Percentiles rank a stretch among this genome's conserved stretches.
Conservation (phyloP, 2,888 invertebrate genomes). For the Allophyes oxyacanthae region DNA sequence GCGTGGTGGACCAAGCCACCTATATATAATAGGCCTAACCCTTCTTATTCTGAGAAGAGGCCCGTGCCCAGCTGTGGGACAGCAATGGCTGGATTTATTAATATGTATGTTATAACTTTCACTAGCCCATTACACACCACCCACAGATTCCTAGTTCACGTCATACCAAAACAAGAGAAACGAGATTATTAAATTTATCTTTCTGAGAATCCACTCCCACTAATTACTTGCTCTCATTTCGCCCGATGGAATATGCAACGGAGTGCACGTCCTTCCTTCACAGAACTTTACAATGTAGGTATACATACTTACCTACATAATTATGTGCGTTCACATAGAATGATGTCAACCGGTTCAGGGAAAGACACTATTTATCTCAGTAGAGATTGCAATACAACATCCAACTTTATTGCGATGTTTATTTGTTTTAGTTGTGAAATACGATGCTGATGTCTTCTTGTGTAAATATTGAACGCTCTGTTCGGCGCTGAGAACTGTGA, state of each 20-base stretch:
- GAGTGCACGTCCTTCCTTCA: slow-evolving; percentile 47
- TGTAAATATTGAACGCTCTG: slow-evolving; percentile 13
- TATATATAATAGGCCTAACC: too few relatives aligned
- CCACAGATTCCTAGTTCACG: neutral
- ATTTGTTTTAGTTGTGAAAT: slow-evolving; percentile 27
- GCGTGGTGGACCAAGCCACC: too few relatives aligned
- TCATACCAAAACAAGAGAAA: slow-evolving; percentile 10
- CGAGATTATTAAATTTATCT: slow-evolving; percentile 38
- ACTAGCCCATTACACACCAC: neutral
- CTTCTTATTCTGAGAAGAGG: too few relatives aligned
- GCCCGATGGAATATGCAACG: slow-evolving; percentile 65
- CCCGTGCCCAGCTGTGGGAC: too few relatives aligned
- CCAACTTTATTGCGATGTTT: slow-evolving; percentile 29
- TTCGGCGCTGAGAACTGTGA: slow-evolving; percentile 5
- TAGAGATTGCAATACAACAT: slow-evolving; percentile 20
- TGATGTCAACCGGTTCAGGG: slow-evolving; percentile 39
- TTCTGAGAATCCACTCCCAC: slow-evolving; percentile 54
- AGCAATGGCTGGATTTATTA: too few relatives aligned
- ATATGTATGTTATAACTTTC: too few relatives aligned
- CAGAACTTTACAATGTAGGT: slow-evolving; percentile 10
- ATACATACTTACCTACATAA: slow-evolving; percentile 31
- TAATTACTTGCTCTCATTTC: slow-evolving; percentile 62
- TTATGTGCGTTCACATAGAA: slow-evolving; percentile 41
- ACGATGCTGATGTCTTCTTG: slow-evolving; percentile 19
- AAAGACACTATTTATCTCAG: slow-evolving; percentile 36